Evolutionary conservation across 1,140 invertebrate genomes (phyloP).

Genomic region (Metopolophium dirhodum): DNA sequence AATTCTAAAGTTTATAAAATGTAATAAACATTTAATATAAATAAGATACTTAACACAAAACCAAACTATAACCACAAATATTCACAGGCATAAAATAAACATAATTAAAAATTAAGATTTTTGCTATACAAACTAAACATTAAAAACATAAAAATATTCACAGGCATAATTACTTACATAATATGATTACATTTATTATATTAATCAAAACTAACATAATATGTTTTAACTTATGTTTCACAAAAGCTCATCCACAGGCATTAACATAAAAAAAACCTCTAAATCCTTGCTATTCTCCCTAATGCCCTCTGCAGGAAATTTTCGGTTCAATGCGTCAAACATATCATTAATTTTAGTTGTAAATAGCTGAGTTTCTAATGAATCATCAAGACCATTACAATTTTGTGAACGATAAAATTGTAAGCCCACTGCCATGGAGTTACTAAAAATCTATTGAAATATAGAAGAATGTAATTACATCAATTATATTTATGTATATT

Average conservation of each 20-base stretch:
- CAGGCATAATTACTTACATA: not conserved
- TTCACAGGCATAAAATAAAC: not conserved
- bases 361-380: not conserved
- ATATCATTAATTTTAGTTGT: not conserved
- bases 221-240: not conserved
- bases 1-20: not conserved
- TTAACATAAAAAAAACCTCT: not conserved
- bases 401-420: not conserved
- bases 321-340: not conserved
- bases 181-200: not conserved
- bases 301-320: not conserved
- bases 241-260: not conserved
- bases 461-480: not conserved
- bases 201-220: not conserved
- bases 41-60: too few relatives aligned
- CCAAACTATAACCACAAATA: too few relatives aligned
- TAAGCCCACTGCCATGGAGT: not conserved
- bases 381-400: not conserved
- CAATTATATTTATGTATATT: not conserved
- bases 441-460: not conserved
- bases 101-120: not conserved
- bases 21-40: too few relatives aligned
- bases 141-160: not conserved
- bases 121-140: not conserved
- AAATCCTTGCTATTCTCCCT: conserved; percentile 2